Evolutionary conservation across 2,113 vertebrate genomes (phyloP).

Genomic region (Chaenocephalus aceratus): DNA sequence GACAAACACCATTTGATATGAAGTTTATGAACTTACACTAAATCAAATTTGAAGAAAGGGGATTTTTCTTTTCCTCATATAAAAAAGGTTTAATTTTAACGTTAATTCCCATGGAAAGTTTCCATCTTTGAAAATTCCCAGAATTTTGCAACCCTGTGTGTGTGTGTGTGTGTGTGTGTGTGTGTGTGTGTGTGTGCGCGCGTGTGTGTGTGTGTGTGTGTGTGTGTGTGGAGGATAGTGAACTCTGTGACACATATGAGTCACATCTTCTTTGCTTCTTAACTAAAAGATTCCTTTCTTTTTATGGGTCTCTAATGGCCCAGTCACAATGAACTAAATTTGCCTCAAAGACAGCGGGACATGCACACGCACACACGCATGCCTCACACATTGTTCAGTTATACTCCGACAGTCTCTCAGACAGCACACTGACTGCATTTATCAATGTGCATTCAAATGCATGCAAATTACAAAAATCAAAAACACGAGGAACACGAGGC

Average conservation of each 20-base stretch:
- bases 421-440: conserved; percentile 41
- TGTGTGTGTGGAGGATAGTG: too few relatives aligned
- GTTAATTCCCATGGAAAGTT: too few relatives aligned
- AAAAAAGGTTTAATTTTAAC: background rate
- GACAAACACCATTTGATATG: background rate
- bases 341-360: conserved; percentile 13
- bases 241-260: too few relatives aligned
- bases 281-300: conserved; percentile 41
- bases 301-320: conserved; percentile 48
- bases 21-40: conserved; percentile 1
- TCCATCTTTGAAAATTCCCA: too few relatives aligned
- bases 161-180: background rate
- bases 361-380: conserved; percentile 6
- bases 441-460: conserved; percentile 11
- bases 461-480: conserved; percentile 24
- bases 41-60: background rate
- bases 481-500: background rate
- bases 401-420: conserved; percentile 9
- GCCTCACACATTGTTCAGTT: background rate
- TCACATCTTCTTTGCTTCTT: conserved; percentile 34
- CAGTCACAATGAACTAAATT: conserved; percentile 30
- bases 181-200: background rate
- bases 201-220: background rate
- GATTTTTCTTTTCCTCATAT: background rate
- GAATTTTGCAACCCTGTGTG: background rate